Evolutionary conservation across 1,140 invertebrate species (phyloP), one percentile per base, ranked within the genome.

Genomic region (Cephus cinctus): DNA sequence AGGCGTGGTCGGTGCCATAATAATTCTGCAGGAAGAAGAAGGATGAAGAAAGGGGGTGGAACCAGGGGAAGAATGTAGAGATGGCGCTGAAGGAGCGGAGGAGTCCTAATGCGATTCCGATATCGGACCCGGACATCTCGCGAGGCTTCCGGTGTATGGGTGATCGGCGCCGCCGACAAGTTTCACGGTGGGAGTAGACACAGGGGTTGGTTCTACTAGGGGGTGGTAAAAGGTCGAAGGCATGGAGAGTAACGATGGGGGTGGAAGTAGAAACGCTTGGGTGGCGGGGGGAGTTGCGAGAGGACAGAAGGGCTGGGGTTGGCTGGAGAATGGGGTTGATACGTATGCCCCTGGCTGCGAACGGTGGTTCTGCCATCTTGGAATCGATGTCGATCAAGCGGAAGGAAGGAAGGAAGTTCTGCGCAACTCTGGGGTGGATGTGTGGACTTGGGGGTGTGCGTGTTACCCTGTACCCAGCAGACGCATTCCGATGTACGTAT

Each of bases 371-470:
- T 65, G 64, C 70, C 70, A 73, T 74, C 67, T 71, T 71, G 67
- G 59, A 70, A 64, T 63, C 62, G 59, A 63, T 61, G 64, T 69
- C 59, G 68, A 71, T 72, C 65, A 61, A 56, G 65, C 67, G 62
- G 63, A 66, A 61, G 57, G 57, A 66, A 61, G 57, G 57, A 64
- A 63, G 63, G 61, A 70, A 64, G 55, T 69, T 58, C 64, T 65
- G 67, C 66, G 67, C 65, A 68, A 59, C 54, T 61, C 54, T 54
- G 50, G 54, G 60, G 54, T 47, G 58, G 51, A 50, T 34, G 57
- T 41, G 23, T 39, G 23, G 46, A 47, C 18, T 6, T 19, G 38
- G 11, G 38, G 8, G 48, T 52, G 50, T 54, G 47, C 63, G 57
- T 60, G 53, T 47, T n/a, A n/a, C n/a, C n/a, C n/a, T n/a, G n/a